These are phyloP conservation scores for Drosophila nr. fundita DNA, from an alignment of 2,888 invertebrate genomes.

Conservation along the genomic window DNA sequence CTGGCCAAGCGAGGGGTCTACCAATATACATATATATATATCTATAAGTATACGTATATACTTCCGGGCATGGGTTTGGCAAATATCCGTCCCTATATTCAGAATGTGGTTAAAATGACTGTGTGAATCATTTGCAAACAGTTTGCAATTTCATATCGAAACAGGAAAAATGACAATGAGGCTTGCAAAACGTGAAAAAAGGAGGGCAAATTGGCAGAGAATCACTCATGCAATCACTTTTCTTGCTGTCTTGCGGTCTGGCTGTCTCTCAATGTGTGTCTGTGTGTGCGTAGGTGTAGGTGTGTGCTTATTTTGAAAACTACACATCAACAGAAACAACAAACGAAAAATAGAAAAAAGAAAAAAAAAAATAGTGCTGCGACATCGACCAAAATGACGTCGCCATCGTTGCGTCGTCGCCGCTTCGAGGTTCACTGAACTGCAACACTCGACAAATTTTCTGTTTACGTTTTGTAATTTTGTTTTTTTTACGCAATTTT, in stretches of 20 bases:
- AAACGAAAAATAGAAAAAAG: background rate
- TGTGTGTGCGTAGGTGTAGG: slow-evolving; percentile 37
- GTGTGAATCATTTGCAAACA: slow-evolving; percentile 55
- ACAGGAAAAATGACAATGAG: slow-evolving; percentile 16
- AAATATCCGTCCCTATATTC: slow-evolving; percentile 25
- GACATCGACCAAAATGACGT: slow-evolving; percentile 64
- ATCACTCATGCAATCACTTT: slow-evolving; percentile 66
- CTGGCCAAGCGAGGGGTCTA: slow-evolving; percentile 33
- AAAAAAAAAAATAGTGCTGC: slow-evolving; percentile 5
- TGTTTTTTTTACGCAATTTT: slow-evolving; percentile 21
- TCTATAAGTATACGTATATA: background rate
- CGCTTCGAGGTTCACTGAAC: slow-evolving; percentile 64
- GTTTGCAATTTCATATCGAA: slow-evolving; percentile 48
- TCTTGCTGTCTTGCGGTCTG: slow-evolving; percentile 6
- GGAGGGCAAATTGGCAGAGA: slow-evolving; percentile 35
- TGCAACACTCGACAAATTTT: slow-evolving; percentile 53
- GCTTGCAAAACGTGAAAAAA: slow-evolving; percentile 6
- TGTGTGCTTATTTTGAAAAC: slow-evolving; percentile 66
- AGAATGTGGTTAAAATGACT: slow-evolving; percentile 45
- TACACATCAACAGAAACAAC: slow-evolving; percentile 41
- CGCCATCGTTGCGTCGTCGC: slow-evolving; percentile 13
- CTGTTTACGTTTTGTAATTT: slow-evolving; percentile 61
- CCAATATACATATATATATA: background rate
- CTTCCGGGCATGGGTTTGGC: slow-evolving; percentile 55
- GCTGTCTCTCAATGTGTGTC: slow-evolving; percentile 20